These are phyloP conservation scores for Nasonia oneida DNA, from an alignment of 2,888 invertebrate genomes.

Conservation along the genomic window DNA sequence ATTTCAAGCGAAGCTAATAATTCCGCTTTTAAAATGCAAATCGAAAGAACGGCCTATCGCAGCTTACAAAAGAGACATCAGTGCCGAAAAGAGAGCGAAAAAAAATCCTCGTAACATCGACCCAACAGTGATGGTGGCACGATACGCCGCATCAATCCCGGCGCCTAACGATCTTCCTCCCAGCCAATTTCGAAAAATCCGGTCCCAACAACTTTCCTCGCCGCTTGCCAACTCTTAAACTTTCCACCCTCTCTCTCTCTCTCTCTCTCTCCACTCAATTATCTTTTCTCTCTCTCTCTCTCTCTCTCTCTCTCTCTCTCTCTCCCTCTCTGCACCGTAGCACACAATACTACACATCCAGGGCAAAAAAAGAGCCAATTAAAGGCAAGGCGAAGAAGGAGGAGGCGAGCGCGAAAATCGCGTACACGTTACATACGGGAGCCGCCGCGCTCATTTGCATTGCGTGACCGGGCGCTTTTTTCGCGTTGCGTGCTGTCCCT, in stretches of 20 bases:
- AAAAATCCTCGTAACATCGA: neutral
- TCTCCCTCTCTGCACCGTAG: neutral
- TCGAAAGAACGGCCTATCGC: no score
- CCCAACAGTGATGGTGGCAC: neutral
- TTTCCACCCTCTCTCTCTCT: neutral
- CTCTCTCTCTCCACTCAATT: neutral
- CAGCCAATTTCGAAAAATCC: constrained; percentile 41
- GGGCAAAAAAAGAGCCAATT: constrained; percentile 42
- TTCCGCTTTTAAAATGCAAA: no score
- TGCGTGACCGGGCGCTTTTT: constrained; percentile 73
- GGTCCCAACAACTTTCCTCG: neutral
- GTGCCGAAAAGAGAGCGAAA: neutral
- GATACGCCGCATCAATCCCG: neutral
- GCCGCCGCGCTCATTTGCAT: constrained; percentile 70
- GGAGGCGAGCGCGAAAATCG: neutral
- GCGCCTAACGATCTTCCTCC: neutral
- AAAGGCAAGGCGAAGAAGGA: constrained; percentile 36
- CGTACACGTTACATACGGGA: constrained; percentile 28
- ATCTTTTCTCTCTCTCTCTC: neutral
- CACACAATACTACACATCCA: neutral
- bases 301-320: neutral
- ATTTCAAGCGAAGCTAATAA: no score
- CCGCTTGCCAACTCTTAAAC: neutral
- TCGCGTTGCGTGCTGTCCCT: constrained; percentile 54
- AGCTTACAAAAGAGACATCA: neutral